phyloP scores from a whole-genome alignment of 2,888 invertebrate species.

The Isotomurus palustris region DNA sequence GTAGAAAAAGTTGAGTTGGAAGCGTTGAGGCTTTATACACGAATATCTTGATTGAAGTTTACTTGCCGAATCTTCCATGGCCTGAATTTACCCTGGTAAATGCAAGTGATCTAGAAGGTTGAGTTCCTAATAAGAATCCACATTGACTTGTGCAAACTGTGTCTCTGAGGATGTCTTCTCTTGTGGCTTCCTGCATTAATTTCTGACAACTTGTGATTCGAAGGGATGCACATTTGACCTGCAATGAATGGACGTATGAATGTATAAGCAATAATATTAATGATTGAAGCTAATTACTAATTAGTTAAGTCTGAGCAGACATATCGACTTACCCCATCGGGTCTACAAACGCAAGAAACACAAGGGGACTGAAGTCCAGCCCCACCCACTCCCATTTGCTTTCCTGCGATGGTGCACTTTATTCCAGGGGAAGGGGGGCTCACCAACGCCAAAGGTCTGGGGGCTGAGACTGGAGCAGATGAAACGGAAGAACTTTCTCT shows the following conservation, averaged over 20 bases:
- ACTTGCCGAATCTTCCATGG: too few relatives aligned
- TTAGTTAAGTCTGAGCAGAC: constrained; percentile 2
- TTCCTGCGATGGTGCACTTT: constrained; percentile 73
- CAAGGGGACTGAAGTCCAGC: constrained; percentile 86
- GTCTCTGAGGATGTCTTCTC: constrained; percentile 74
- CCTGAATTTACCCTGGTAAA: too few relatives aligned
- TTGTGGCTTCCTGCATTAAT: constrained; percentile 73
- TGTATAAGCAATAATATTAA: constrained; percentile 21
- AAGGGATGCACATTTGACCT: constrained; percentile 84
- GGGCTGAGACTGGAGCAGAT: constrained; percentile 12
- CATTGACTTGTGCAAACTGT: constrained; percentile 89
- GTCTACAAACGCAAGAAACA: constrained; percentile 80
- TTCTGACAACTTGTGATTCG: constrained; percentile 82
- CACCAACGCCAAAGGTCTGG: constrained; percentile 7
- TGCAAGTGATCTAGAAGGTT: not conserved
- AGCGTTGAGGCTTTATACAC: too few relatives aligned
- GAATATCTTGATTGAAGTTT: too few relatives aligned
- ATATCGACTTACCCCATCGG: constrained; percentile 69
- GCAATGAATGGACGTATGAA: too few relatives aligned
- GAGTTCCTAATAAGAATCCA: constrained; percentile 59
- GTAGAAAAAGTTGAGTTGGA: too few relatives aligned
- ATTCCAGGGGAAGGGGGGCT: not conserved
- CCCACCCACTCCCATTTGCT: constrained; percentile 72
- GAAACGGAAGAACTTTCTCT: constrained; percentile 57
- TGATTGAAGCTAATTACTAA: not conserved